Evolutionary conservation across 2,113 vertebrate species (phyloP).

Genomic region (Pycnonotus jocosus): DNA sequence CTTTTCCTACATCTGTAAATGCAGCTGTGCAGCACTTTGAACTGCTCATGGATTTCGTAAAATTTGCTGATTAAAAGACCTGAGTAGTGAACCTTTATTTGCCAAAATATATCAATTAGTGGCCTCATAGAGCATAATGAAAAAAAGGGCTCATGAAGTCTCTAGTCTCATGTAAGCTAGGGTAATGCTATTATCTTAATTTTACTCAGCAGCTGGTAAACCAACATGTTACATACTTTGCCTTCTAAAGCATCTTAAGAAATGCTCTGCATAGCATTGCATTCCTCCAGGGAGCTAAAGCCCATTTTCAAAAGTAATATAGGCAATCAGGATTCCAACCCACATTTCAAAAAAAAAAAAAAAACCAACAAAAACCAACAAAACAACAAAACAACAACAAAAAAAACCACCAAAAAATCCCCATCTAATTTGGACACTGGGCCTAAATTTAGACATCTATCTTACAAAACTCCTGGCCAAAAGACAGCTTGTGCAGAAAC

Average conservation of each 20-base stretch:
- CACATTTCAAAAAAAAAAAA: neutral
- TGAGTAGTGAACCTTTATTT: neutral
- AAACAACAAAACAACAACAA: too few species aligned
- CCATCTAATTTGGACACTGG: neutral
- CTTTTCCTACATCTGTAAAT: neutral
- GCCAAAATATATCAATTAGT: neutral
- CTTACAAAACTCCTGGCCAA: neutral
- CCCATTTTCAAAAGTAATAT: neutral
- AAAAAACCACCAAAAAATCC: too few species aligned
- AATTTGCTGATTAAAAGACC: neutral
- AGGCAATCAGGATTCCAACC: neutral
- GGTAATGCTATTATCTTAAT: neutral
- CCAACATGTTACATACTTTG: neutral
- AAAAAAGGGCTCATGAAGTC: neutral
- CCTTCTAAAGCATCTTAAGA: neutral
- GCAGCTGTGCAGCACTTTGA: neutral
- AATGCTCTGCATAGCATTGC: neutral
- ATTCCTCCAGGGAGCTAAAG: neutral
- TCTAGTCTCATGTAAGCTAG: neutral
- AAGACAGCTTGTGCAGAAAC: conserved; percentile 5
- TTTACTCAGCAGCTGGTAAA: neutral
- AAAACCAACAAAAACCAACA: too few species aligned
- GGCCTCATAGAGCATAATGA: neutral
- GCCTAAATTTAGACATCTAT: conserved; percentile 35
- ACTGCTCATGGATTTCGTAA: neutral